A percentile compares a stretch with the other conserved stretches of the same genome.
These are phyloP conservation scores for Collichthys lucidus DNA, from an alignment of 2,113 vertebrate genomes.

Conservation along the genomic window DNA sequence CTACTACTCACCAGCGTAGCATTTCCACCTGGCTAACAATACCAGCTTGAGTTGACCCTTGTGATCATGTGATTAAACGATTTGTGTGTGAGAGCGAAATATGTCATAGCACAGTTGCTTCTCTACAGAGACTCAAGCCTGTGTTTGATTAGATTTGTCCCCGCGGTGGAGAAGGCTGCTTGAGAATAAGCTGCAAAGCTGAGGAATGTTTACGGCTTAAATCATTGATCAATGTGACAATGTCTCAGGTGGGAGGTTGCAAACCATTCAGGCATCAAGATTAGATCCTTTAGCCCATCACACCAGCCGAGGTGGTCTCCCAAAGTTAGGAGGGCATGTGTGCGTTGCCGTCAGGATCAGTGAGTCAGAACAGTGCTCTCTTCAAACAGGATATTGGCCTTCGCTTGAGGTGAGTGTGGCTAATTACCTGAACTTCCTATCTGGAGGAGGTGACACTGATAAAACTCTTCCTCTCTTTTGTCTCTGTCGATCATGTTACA, in stretches of 20 bases:
- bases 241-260: conserved; percentile 65
- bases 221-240: conserved; percentile 61
- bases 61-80: conserved; percentile 63
- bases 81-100: conserved; percentile 31
- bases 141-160: conserved; percentile 49
- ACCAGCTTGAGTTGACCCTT: conserved; percentile 54
- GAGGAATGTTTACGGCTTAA: conserved; percentile 45
- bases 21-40: conserved; percentile 62
- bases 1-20: conserved; percentile 43
- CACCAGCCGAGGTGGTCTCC: conserved; percentile 61
- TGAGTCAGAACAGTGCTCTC: conserved; percentile 80
- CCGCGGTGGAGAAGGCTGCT: not conserved
- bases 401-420: conserved; percentile 67
- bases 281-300: conserved; percentile 60
- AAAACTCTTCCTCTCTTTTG: conserved; percentile 74
- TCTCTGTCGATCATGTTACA: conserved; percentile 34
- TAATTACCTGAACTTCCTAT: conserved; percentile 83
- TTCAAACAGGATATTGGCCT: conserved; percentile 80
- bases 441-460: conserved; percentile 81
- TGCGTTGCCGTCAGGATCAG: conserved; percentile 60
- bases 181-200: conserved; percentile 12
- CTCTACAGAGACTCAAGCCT: conserved; percentile 16
- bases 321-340: conserved; percentile 31
- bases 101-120: conserved; percentile 33
- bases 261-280: conserved; percentile 59